Conservation (phyloP, 2,888 invertebrate species). For the Patella pellucida region DNA sequence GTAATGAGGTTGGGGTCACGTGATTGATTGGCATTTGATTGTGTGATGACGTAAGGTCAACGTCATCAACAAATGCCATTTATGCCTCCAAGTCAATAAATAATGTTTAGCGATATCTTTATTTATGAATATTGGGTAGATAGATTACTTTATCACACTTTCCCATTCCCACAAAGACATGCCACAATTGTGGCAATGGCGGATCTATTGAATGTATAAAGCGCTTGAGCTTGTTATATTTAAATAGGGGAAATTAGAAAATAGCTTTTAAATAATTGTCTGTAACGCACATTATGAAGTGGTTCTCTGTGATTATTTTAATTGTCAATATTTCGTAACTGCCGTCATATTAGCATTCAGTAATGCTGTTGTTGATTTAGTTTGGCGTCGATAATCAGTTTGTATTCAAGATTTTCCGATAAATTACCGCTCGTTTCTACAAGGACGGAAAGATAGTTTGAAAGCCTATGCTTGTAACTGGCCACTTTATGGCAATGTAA, state of each 20-base stretch:
- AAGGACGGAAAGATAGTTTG: conserved; percentile 1
- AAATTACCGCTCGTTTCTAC: conserved; percentile 7
- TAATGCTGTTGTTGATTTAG: not conserved
- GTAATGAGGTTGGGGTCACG: not conserved
- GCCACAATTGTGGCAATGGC: not conserved
- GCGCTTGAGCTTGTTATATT: not conserved
- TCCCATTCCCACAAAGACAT: not conserved
- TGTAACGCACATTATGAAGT: conserved; percentile 9
- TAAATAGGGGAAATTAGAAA: conserved; percentile 4
- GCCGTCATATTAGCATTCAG: not conserved
- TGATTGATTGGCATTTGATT: not conserved
- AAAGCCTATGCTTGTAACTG: not conserved
- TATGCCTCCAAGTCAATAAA: not conserved
- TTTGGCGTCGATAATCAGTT: not conserved
- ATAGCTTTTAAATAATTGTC: not conserved
- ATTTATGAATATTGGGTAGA: conserved; percentile 1
- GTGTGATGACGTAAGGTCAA: conserved; percentile 1
- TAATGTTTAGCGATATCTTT: not conserved
- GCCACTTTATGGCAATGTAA: conserved; percentile 6
- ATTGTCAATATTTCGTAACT: not conserved
- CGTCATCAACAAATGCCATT: not conserved
- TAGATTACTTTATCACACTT: not conserved
- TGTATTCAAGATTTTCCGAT: not conserved
- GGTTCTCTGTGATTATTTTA: not conserved
- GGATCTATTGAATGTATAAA: not conserved